Percentiles rank a stretch among this genome's conserved stretches.
phyloP scores from a whole-genome alignment of 2,797 vertebrate species.

The Myotis vivesi region DNA sequence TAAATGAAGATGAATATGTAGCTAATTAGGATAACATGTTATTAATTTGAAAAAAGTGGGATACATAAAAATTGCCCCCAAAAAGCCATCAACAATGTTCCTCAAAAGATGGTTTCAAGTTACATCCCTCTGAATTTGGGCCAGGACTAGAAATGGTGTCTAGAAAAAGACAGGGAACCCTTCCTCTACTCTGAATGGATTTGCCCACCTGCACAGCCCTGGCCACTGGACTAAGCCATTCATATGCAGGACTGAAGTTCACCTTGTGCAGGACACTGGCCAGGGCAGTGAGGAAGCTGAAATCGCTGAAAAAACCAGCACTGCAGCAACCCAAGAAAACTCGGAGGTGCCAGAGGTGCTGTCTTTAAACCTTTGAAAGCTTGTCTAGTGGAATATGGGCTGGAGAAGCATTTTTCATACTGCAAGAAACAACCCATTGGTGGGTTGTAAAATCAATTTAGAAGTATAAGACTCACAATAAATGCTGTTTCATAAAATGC shows the following conservation, averaged over 20 bases:
- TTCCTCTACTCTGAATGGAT: not conserved
- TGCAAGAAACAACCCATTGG: not conserved
- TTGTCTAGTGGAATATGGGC: not conserved
- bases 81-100: not conserved
- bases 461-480: not conserved
- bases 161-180: not conserved
- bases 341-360: not conserved
- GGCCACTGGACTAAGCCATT: not conserved
- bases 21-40: not conserved
- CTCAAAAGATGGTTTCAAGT: not conserved
- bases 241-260: not conserved
- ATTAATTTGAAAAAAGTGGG: not conserved
- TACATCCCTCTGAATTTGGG: not conserved
- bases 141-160: not conserved
- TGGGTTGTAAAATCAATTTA: not conserved
- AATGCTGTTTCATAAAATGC: not conserved
- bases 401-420: not conserved
- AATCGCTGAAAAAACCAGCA: not conserved
- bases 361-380: not conserved
- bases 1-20: not conserved
- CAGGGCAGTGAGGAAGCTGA: not conserved
- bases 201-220: not conserved
- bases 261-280: rapidly evolving
- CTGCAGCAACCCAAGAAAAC: not conserved
- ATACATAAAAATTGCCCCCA: not conserved